phyloP scores from a whole-genome alignment of 2,888 invertebrate genomes.

The Eledone cirrhosa region DNA sequence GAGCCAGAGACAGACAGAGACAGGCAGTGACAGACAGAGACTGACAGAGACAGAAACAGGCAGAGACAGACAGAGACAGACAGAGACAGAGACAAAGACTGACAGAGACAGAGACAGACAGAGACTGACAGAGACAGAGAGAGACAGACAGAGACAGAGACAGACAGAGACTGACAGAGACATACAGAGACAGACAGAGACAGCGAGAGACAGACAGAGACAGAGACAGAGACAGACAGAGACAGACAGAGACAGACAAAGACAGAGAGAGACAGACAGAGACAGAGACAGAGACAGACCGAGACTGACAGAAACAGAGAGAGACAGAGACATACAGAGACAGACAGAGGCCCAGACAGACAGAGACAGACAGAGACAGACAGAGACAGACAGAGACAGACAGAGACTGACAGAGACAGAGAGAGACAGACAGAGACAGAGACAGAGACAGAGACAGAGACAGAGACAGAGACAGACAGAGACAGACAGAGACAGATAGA shows the following conservation, averaged over 20 bases:
- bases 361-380: background rate
- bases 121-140: too few relatives aligned
- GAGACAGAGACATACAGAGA: background rate
- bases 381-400: background rate
- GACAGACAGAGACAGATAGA: too few relatives aligned
- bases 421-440: background rate
- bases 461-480: background rate
- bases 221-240: background rate
- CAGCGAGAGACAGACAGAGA: background rate
- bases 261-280: background rate
- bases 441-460: background rate
- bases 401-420: background rate
- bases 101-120: too few relatives aligned
- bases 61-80: too few relatives aligned
- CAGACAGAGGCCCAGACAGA: background rate
- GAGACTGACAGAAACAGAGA: background rate
- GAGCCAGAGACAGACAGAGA: too few relatives aligned
- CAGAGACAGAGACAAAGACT: too few relatives aligned
- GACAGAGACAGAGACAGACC: background rate
- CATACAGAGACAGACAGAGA: background rate
- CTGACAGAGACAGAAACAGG: too few relatives aligned
- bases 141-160: background rate
- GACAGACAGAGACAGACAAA: background rate
- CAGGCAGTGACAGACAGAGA: too few relatives aligned
- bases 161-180: background rate